Base-by-base conservation (phyloP, 2,113 vertebrate genomes). In the Ptyas mucosa region DNA sequence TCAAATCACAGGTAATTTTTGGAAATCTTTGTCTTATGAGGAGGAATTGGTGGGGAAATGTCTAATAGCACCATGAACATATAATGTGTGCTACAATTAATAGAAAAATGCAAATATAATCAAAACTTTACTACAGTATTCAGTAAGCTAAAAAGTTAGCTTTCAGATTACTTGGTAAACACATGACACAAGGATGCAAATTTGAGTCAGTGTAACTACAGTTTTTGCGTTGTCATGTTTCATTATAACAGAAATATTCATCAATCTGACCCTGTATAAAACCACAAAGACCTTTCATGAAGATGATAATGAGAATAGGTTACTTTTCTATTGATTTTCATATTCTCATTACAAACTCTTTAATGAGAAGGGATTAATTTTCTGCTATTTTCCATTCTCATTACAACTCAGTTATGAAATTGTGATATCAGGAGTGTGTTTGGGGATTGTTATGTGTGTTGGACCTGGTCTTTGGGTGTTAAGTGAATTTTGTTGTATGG, bases 301-400 rank as follows among this genome's bases (percentile, higher is more conserved):
- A 92, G 88, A 94, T 46, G 49, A 26, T 92, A 95, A 96, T 95
- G 75, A 93, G 94, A 95, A 85, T 29, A 92, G 88, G 95, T 94
- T 97, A 94, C 87, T 75, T 96, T 95, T 92, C 58, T 90, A 94
- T 85, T 18, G 91, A 95, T 90, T 91, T 96, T 89, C 94, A 94
- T 75, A 94, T 95, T 96, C 93, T 96, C 93, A 95, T 97, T 96
- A 96, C 94, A 94, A 96, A 93, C 2, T 94, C 95, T 96, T 96
- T 96, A 96, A 96, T 96, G 95, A 95, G 94, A 95, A 95, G 86
- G 94, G 94, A 96, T 96, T 97, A 95, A 96, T 97, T 97, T 96
- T 97, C 95, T 97, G 89, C 94, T 96, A 96, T 97, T 95, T 97
- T 96, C 96, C 53, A 94, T 92, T 96, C 94, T 96, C 94, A 96